phyloP scores from a whole-genome alignment of 2,797 vertebrate genomes.

The Thripadectes ignobilis region DNA sequence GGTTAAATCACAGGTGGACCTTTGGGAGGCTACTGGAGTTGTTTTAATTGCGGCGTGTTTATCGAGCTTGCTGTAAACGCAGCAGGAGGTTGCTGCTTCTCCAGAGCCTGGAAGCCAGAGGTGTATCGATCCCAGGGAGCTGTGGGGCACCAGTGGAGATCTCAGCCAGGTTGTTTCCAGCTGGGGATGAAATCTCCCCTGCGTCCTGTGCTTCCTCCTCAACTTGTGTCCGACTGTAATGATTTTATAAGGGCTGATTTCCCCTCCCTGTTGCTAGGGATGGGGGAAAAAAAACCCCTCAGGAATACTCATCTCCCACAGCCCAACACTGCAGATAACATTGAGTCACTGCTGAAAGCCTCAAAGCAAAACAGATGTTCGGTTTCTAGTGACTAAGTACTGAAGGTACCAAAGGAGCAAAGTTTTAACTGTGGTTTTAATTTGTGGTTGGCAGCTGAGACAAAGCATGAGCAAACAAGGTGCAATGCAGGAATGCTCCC shows the following conservation, averaged over 20 bases:
- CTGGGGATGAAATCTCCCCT: background rate
- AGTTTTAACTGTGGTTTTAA: background rate
- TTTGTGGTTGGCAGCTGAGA: background rate
- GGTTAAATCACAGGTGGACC: background rate
- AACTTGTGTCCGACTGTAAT: background rate
- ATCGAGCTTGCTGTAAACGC: background rate
- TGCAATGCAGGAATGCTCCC: background rate
- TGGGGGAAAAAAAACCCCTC: background rate
- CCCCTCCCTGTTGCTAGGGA: background rate
- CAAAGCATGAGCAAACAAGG: background rate
- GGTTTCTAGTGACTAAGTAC: slow-evolving; percentile 10
- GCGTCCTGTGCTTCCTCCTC: background rate
- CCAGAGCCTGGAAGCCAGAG: background rate
- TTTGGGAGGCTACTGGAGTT: background rate
- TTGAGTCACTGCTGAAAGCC: slow-evolving; percentile 47
- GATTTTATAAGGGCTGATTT: background rate
- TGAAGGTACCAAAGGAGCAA: slow-evolving; percentile 33
- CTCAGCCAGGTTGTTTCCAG: background rate
- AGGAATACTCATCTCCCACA: background rate
- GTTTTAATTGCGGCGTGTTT: background rate
- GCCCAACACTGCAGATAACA: background rate
- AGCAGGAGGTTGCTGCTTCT: background rate
- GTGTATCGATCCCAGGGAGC: background rate
- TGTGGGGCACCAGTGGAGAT: background rate
- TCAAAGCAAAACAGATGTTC: slow-evolving; percentile 52